Evolutionary conservation across 1,140 invertebrate species (phyloP), one percentile per base, ranked within the genome.

Genomic region (Pachypeltis micranthus): DNA sequence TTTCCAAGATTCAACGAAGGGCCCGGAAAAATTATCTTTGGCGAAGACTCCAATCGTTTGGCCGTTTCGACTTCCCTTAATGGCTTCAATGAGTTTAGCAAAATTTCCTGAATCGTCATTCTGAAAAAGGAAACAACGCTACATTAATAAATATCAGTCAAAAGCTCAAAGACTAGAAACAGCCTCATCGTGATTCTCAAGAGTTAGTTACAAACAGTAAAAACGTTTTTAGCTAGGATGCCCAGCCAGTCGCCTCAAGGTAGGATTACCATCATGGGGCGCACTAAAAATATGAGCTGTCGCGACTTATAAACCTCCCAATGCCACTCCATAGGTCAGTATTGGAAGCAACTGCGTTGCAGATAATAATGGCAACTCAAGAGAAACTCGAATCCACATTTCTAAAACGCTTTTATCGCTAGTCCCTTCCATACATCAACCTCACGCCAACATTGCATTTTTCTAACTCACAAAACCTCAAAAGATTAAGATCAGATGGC

Each of bases 91-190:
- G 1, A 99, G 77, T 73, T 91, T 93, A 61, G 82, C 82, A 77
- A 95, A 96, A 76, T 98, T 98, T 21, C 84, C 86, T 74, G 93
- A 91, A 73, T 99, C 95, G 77, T 97, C 96, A 70, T 98, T 93
- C 68, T 80, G 85, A 90, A 93, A 70, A n/a, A 81, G 80, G 70
- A 63, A 68, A 57, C 47, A 68, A 29, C 63, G n/a, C n/a, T n/a
- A n/a, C n/a, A n/a, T n/a, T n/a, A n/a, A n/a, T n/a, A n/a, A n/a
- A n/a, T n/a, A n/a, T n/a, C n/a, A n/a, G n/a, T n/a, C n/a, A n/a
- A n/a, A n/a, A n/a, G n/a, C n/a, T n/a, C n/a, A n/a, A n/a, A n/a
- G n/a, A n/a, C n/a, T n/a, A n/a, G n/a, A n/a, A 62, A 12, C 19
- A 23, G 51, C 66, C 56, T 24, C 66, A 28, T 62, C 62, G 29